Percentiles rank a stretch among this genome's conserved stretches.
These are phyloP conservation scores for Drosophila melanosoma DNA, from an alignment of 2,888 invertebrate genomes.

Conservation along the genomic window DNA sequence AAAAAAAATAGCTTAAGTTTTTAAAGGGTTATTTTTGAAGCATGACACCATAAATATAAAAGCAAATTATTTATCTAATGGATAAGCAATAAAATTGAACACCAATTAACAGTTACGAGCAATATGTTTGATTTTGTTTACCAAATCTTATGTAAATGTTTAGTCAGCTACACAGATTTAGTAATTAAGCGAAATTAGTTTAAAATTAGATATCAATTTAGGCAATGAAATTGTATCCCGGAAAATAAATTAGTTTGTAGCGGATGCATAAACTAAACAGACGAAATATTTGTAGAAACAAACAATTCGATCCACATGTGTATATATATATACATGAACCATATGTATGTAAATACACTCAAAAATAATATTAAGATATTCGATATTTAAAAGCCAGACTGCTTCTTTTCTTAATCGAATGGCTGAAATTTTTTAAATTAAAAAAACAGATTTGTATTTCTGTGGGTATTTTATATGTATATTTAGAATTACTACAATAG, in stretches of 20 bases:
- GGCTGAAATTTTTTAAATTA: background rate
- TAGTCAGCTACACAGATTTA: background rate
- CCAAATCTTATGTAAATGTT: slow-evolving; percentile 9
- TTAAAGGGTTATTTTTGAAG: background rate
- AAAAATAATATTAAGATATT: background rate
- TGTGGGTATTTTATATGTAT: background rate
- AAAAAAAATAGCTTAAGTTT: background rate
- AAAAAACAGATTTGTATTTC: too few relatives aligned
- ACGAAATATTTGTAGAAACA: slow-evolving; percentile 11
- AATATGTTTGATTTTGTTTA: slow-evolving; percentile 4
- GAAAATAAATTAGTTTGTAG: slow-evolving; percentile 16
- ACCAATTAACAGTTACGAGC: background rate
- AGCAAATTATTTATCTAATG: background rate
- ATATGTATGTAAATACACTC: background rate
- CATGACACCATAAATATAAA: background rate
- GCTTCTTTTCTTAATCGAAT: background rate
- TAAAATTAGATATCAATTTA: slow-evolving; percentile 38
- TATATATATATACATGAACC: background rate
- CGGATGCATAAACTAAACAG: slow-evolving; percentile 50
- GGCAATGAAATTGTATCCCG: slow-evolving; percentile 22
- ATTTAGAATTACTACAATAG: background rate
- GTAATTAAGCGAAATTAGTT: slow-evolving; percentile 26
- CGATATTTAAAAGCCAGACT: background rate
- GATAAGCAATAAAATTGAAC: background rate
- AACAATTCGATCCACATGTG: background rate